phyloP scores from a whole-genome alignment of 2,888 invertebrate genomes.

The Vanessa cardui region DNA sequence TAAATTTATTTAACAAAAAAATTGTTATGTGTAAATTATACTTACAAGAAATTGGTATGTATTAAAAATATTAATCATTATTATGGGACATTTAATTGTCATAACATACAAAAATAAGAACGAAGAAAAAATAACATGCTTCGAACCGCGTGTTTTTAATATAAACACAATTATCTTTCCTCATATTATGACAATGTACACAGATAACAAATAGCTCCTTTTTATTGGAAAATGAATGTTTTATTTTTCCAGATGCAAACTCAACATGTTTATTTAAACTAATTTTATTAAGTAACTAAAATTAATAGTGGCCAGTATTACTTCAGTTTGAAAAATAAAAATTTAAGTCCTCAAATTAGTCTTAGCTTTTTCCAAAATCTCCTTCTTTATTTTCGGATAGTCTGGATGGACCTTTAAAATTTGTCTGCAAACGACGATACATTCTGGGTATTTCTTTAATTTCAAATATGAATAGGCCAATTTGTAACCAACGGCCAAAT shows the following conservation, averaged over 20 bases:
- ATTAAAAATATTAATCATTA: background rate
- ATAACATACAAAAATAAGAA: background rate
- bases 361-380: slow-evolving; percentile 95
- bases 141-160: no score
- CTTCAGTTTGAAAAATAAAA: no score
- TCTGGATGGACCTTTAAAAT: slow-evolving; percentile 92
- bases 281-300: no score
- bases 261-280: no score
- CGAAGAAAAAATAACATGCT: no score
- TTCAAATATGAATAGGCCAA: slow-evolving; percentile 96
- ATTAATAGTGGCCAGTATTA: accelerated
- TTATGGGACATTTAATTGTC: no score
- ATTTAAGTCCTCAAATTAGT: slow-evolving; percentile 86
- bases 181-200: no score
- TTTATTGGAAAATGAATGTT: no score
- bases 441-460: slow-evolving; percentile 92
- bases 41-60: background rate
- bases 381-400: slow-evolving; percentile 95
- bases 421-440: slow-evolving; percentile 93
- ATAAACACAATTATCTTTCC: no score
- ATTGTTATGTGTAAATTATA: background rate
- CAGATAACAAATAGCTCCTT: no score
- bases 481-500: slow-evolving; percentile 95
- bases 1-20: background rate
- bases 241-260: no score